Evolutionary conservation across 2,113 vertebrate species (phyloP), one percentile per base, ranked within the genome.

Genomic region (Solea solea): DNA sequence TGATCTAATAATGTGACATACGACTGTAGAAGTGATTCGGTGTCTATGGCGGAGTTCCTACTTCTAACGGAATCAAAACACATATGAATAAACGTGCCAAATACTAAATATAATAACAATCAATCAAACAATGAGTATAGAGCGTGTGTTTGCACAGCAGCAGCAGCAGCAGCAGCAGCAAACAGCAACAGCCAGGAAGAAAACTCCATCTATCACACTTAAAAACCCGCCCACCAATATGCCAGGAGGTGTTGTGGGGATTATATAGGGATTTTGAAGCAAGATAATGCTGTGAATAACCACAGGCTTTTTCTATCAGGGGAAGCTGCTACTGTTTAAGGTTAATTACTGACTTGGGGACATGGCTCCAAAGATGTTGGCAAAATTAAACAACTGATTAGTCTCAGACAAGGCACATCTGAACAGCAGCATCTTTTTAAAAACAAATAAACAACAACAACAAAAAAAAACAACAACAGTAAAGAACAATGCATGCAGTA

Each of bases 191-290:
- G 77, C 82, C 72, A 76, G 78, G 76, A 80, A 83, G 86, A 75
- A 90, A 90, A 90, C 84, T 87, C 84, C 85, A 93, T 93, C 91
- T 80, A 93, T 93, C 91, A 92, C 89, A 92, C 88, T 93, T 93
- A 91, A 89, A 88, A 85, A 86, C 80, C 84, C 81, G 64, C 85
- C 87, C 85, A 86, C 64, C 65, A 69, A 85, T 70, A 84, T 64
- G 73, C 85, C 72, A 58, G 60, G 67, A 84, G 74, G 70, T 76
- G 61, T 52, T 59, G 45, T 63, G 69, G 68, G 82, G 71, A 75
- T 85, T 89, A 83, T 53, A 60, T 68, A 54, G 82, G 78, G 82
- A 70, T 84, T 90, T 41, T 67, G 72, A 67, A 63, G 71, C 25
- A 27, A 72, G 55, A 88, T 79, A 65, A 81, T 78, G 68, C 76